Percentiles rank a stretch among this genome's conserved stretches.
Evolutionary conservation across 2,113 vertebrate species (phyloP).

Genomic region (Vireo altiloquus): DNA sequence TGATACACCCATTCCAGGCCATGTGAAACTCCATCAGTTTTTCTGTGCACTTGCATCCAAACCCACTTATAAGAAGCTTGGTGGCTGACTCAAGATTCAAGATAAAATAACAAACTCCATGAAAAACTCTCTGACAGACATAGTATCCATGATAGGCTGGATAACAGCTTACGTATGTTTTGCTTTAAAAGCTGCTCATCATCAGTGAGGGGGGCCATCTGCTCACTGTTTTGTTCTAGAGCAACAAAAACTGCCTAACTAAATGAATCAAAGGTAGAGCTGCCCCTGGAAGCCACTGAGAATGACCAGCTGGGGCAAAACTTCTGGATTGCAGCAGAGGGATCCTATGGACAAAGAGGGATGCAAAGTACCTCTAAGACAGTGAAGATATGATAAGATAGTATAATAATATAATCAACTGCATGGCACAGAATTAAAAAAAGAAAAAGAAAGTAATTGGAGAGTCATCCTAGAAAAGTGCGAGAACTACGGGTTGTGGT

Average conservation of each 20-base stretch:
- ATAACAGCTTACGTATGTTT: background rate
- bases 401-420: background rate
- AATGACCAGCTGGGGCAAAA: background rate
- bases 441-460: background rate
- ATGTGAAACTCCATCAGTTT: background rate
- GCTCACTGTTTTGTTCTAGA: background rate
- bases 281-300: background rate
- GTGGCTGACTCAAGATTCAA: background rate
- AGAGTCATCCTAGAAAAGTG: background rate
- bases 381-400: background rate
- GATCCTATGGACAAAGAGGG: background rate
- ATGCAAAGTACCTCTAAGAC: background rate
- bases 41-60: background rate
- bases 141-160: background rate
- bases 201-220: background rate
- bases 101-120: background rate
- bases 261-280: background rate
- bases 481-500: background rate
- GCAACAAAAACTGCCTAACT: background rate
- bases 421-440: background rate
- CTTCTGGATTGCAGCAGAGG: background rate
- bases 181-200: accelerated
- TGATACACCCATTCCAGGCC: background rate
- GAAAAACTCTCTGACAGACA: background rate
- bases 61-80: background rate